These are phyloP conservation scores for Euzetes globulus DNA, from an alignment of 2,888 invertebrate genomes.

Conservation along the genomic window DNA sequence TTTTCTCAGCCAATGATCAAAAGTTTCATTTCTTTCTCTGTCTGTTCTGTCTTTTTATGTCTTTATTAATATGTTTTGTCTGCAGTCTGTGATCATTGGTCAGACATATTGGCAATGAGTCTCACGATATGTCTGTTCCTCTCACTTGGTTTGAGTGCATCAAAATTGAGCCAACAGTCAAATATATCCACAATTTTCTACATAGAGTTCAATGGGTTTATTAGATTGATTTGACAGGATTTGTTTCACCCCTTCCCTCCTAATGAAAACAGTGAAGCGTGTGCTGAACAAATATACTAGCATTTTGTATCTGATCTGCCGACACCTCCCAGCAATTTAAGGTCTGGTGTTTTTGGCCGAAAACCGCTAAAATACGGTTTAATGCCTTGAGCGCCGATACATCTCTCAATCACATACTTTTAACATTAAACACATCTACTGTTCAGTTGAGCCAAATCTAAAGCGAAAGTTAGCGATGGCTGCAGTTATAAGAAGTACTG, in stretches of 20 bases:
- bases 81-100: not conserved
- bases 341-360: not conserved
- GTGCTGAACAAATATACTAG: not conserved
- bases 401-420: constrained; percentile 3
- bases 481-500: not conserved
- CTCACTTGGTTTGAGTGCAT: no score
- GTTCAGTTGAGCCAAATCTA: not conserved
- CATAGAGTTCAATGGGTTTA: no score
- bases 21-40: not conserved
- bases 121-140: no score
- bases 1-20: not conserved
- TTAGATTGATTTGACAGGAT: no score
- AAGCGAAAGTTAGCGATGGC: not conserved
- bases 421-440: constrained; percentile 7
- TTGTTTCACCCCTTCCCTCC: no score
- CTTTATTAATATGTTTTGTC: not conserved
- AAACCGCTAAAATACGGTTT: constrained; percentile 24
- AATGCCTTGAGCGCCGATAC: constrained; percentile 16
- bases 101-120: no score
- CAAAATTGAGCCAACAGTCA: no score
- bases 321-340: constrained; percentile 11
- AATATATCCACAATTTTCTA: no score
- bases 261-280: not conserved
- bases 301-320: no score
- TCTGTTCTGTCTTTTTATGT: not conserved